phyloP scores from a whole-genome alignment of 2,797 vertebrate species.

The Tokudaia muenninki region DNA sequence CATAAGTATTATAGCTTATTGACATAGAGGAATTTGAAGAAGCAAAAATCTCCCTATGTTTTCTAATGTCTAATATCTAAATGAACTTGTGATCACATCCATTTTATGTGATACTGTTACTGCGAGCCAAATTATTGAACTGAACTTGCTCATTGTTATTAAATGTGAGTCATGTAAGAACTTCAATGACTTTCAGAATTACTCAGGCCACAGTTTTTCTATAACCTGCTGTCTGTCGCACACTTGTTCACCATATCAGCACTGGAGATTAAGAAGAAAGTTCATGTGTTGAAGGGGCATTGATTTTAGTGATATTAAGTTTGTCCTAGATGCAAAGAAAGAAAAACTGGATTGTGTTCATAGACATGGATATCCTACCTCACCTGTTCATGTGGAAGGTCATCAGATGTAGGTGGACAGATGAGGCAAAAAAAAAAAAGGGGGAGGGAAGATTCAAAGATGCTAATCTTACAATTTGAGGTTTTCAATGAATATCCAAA shows the following conservation, averaged over 20 bases:
- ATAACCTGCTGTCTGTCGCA: not conserved
- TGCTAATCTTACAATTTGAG: not conserved
- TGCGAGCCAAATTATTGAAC: not conserved
- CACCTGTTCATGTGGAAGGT: not conserved
- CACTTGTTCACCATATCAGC: not conserved
- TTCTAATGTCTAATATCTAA: not conserved
- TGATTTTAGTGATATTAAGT: not conserved
- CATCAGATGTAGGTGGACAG: not conserved
- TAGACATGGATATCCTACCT: not conserved
- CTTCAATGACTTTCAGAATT: not conserved
- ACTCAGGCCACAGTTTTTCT: not conserved
- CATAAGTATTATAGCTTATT: not conserved
- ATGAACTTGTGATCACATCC: not conserved
- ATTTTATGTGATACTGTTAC: slow-evolving; percentile 8
- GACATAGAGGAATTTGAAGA: not conserved
- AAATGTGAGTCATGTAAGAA: not conserved
- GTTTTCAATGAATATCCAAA: not conserved
- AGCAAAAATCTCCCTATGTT: not conserved
- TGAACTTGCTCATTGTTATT: not conserved
- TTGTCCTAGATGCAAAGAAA: not conserved
- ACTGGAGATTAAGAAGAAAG: not conserved
- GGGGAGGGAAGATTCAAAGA: not conserved
- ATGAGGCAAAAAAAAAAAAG: not conserved
- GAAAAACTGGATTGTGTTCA: not conserved
- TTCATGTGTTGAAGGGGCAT: not conserved